These are phyloP conservation scores for Arctocebus calabarensis DNA, from an alignment of 2,797 vertebrate genomes.

Conservation along the genomic window DNA sequence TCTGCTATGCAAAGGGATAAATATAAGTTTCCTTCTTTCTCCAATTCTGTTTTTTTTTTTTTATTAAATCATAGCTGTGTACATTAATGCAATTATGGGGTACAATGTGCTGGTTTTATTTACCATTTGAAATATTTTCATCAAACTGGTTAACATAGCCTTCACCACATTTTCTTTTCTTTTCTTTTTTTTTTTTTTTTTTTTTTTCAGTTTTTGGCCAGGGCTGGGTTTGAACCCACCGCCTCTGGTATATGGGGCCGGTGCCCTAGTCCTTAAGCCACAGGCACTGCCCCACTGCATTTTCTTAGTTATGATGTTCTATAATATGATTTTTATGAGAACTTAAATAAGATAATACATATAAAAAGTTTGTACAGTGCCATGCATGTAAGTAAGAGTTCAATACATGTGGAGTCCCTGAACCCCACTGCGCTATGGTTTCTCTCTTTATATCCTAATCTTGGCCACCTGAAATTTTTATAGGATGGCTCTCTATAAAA, in stretches of 20 bases:
- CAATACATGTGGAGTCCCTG: not conserved
- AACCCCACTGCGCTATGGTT: not conserved
- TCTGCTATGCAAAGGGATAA: not conserved
- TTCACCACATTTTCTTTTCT: no score
- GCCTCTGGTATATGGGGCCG: no score
- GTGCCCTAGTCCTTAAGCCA: no score
- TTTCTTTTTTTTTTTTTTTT: no score
- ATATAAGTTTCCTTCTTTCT: not conserved
- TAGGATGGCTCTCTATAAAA: not conserved
- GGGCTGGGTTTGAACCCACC: no score
- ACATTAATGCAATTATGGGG: no score
- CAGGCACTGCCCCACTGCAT: no score
- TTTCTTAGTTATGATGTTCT: not conserved
- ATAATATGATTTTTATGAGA: not conserved
- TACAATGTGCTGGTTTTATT: no score
- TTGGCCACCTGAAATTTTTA: not conserved
- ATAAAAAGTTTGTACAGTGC: not conserved
- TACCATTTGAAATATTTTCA: no score
- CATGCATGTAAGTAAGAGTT: not conserved
- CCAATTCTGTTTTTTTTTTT: slow-evolving; percentile 13
- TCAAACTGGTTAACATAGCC: no score
- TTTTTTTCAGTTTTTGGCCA: no score
- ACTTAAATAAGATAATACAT: not conserved
- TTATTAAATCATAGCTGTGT: not conserved
- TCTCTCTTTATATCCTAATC: not conserved